Percentiles rank a stretch among this genome's conserved stretches.
phyloP scores from a whole-genome alignment of 2,113 vertebrate genomes.

The Bungarus multicinctus region DNA sequence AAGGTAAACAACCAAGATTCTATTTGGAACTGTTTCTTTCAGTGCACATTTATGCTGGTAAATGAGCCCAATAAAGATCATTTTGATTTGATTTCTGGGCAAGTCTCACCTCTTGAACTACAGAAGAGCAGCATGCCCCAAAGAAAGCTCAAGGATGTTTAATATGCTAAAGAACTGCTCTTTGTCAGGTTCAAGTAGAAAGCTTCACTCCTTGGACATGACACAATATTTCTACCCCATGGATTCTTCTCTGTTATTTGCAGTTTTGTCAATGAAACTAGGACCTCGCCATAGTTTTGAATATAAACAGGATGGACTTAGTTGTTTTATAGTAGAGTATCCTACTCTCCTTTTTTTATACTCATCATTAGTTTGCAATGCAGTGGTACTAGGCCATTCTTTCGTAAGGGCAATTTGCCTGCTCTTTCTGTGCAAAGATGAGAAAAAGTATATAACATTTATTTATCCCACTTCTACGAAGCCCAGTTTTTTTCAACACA shows the following conservation, averaged over 20 bases:
- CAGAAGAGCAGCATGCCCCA: neutral
- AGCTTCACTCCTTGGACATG: neutral
- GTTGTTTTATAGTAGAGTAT: neutral
- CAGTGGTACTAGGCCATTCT: neutral
- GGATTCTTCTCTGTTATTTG: neutral
- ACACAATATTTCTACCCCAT: rapidly evolving
- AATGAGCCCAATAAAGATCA: neutral
- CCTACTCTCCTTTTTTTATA: conserved; percentile 20
- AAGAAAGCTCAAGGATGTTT: neutral
- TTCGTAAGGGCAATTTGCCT: neutral
- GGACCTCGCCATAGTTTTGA: neutral
- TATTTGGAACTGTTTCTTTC: neutral
- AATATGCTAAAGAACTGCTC: neutral
- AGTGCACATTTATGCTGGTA: neutral
- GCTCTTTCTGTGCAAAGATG: neutral
- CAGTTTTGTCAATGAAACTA: conserved; percentile 26
- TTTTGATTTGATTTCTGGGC: neutral
- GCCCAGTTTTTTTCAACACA: neutral
- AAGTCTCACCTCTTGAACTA: neutral
- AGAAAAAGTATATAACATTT: neutral
- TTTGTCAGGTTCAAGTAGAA: neutral
- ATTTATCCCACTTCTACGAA: neutral
- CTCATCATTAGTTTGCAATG: neutral
- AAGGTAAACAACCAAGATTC: neutral
- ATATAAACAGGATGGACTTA: conserved; percentile 21